These are phyloP conservation scores for Orycteropus afer DNA, from an alignment of 2,113 vertebrate species.

Conservation along the genomic window DNA sequence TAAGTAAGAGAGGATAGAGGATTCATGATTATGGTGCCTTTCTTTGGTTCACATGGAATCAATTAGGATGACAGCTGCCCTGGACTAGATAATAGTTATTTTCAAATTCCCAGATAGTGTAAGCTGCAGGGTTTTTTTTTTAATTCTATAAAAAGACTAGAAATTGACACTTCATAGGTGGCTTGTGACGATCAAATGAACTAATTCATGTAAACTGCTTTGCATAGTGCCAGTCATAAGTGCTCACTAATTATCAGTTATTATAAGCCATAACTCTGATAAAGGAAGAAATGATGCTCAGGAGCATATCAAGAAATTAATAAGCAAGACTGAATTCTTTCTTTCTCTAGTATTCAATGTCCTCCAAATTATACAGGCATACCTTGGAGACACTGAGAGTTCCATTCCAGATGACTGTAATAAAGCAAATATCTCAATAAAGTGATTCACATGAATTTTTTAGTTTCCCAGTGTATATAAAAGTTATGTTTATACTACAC, in stretches of 20 bases:
- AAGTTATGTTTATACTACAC: no score
- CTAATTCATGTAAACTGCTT: neutral
- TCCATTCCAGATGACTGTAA: no score
- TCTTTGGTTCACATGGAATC: neutral
- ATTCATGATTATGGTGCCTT: neutral
- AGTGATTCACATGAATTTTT: no score
- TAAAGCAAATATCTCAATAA: no score
- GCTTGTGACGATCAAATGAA: neutral
- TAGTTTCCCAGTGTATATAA: no score
- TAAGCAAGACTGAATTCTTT: neutral
- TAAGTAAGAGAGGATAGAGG: neutral
- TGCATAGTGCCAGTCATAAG: neutral
- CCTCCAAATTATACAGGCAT: neutral
- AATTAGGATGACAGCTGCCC: neutral
- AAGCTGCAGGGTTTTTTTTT: neutral
- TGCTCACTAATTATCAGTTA: neutral
- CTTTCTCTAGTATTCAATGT: neutral
- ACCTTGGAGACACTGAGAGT: no score
- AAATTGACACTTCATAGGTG: neutral
- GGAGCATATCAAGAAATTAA: neutral
- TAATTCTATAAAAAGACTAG: neutral
- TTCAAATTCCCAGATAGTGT: neutral
- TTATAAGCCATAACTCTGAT: neutral
- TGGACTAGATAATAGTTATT: neutral
- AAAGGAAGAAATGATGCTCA: constrained; percentile 21